Evolutionary conservation across 2,113 vertebrate genomes (phyloP).

Genomic region (Pan troglodytes): NHGRI_mPanTro3-v2.1_pri NC_072414.2:40978501-40979000

Average conservation of each 20-base stretch:
- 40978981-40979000: conserved; percentile 90
- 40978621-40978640: conserved; percentile 77
- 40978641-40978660: conserved; percentile 84
- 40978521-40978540: conserved; percentile 66
- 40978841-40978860: conserved; percentile 94
- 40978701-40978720: conserved; percentile 91
- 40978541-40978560: conserved; percentile 77
- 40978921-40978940: conserved; percentile 96
- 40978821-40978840: conserved; percentile 85
- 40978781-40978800: conserved; percentile 94
- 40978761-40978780: conserved; percentile 98
- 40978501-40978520: conserved; percentile 84
- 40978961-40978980: conserved; percentile 96
- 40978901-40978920: conserved; percentile 94
- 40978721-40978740: conserved; percentile 97
- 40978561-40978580: conserved; percentile 60
- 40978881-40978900: conserved; percentile 98
- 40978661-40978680: conserved; percentile 92
- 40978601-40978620: conserved; percentile 78
- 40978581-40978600: conserved; percentile 70
- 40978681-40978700: conserved; percentile 90
- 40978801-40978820: conserved; percentile 93
- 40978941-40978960: conserved; percentile 98
- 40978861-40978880: conserved; percentile 98
- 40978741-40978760: conserved; percentile 93